phyloP scores from a whole-genome alignment of 1,140 invertebrate species.

The Ips typographus region DNA sequence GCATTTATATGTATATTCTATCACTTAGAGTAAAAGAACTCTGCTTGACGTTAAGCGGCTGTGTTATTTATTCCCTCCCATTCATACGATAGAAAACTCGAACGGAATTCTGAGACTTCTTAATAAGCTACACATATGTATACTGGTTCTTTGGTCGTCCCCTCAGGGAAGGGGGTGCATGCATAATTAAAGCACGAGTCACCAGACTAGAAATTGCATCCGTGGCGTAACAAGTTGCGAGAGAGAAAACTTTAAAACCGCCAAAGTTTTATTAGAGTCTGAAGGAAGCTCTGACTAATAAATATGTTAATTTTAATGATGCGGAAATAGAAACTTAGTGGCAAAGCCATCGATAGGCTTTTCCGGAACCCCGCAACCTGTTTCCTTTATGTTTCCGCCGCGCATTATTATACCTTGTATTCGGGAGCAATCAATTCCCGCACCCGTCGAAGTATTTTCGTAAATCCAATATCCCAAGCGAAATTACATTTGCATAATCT shows the following conservation, averaged over 20 bases:
- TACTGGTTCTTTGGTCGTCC: too few species aligned
- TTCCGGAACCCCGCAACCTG: not conserved
- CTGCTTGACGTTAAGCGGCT: constrained; percentile 31
- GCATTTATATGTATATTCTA: constrained; percentile 34
- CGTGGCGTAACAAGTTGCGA: constrained; percentile 12
- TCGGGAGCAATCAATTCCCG: constrained; percentile 29
- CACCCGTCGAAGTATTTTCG: constrained; percentile 44
- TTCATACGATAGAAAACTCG: too few species aligned
- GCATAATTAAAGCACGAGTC: constrained; percentile 19
- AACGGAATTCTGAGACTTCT: too few species aligned
- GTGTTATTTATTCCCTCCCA: constrained; percentile 21
- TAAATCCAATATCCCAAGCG: constrained; percentile 51
- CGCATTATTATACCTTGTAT: constrained; percentile 37
- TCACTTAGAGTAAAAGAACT: constrained; percentile 30
- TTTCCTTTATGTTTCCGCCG: constrained; percentile 8
- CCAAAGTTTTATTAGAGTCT: constrained; percentile 21
- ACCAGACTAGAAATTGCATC: constrained; percentile 25
- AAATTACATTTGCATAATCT: constrained; percentile 52
- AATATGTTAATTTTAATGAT: constrained; percentile 30
- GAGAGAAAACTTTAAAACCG: constrained; percentile 22
- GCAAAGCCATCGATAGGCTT: not conserved
- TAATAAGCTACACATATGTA: too few species aligned
- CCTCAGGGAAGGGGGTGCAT: not conserved
- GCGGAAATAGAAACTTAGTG: constrained; percentile 4
- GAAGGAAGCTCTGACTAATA: constrained; percentile 17